Conservation (phyloP, 2,113 vertebrate species). For the Oceanites oceanicus region DNA sequence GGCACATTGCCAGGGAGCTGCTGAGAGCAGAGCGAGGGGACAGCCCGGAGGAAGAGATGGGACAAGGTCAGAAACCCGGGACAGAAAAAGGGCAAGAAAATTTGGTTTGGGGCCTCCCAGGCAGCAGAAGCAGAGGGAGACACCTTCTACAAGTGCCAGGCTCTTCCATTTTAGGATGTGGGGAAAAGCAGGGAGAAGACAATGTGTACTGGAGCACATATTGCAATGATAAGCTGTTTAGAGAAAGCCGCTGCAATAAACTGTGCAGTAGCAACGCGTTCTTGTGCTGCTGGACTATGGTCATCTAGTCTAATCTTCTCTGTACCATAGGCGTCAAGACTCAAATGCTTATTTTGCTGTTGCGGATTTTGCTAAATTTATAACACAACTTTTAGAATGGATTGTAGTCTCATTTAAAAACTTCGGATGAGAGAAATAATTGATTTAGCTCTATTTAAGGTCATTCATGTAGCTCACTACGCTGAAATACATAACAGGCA, state of each 20-base stretch:
- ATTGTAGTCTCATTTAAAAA: not conserved
- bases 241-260: not conserved
- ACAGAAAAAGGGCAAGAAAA: not conserved
- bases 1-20: not conserved
- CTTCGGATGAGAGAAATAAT: not conserved
- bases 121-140: not conserved
- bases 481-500: not conserved
- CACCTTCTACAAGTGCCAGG: not conserved
- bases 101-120: not conserved
- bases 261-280: not conserved
- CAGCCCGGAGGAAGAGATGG: not conserved
- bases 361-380: not conserved
- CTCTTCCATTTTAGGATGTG: not conserved
- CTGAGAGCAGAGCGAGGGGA: not conserved
- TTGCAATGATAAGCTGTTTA: not conserved
- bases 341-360: not conserved
- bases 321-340: not conserved
- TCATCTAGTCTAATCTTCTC: not conserved
- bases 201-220: not conserved
- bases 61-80: not conserved
- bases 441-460: not conserved
- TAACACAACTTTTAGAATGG: not conserved
- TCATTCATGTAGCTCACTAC: not conserved
- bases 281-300: not conserved
- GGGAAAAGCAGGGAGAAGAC: not conserved